Evolutionary conservation across 92 coral and sea anemone genomes (phyloP), one percentile per base, ranked within the genome.

Genomic region (Phenganax subtilis): DNA sequence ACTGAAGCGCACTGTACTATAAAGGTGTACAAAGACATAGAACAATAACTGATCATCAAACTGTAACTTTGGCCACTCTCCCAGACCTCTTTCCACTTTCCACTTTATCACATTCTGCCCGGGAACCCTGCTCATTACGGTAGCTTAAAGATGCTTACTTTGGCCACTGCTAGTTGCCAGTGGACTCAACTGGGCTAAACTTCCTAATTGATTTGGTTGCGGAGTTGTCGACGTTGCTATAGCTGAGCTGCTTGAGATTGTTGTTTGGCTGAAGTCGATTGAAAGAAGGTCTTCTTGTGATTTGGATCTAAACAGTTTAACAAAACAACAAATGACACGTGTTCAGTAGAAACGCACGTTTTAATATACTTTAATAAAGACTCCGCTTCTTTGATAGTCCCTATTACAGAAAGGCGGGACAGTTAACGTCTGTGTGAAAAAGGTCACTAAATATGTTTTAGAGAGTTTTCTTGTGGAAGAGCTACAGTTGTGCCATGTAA

Each of bases 261-360:
- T 29, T 6, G 54, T 76, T 44, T 89, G 90, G 58, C 97, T 87
- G 75, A 88, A 89, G 85, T 87, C 90, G 59, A 91, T 91, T 58
- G 90, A 92, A 14, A 91, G 81, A 57, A 91, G 85, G 77, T 91
- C 97, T 75, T 91, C 97, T 82, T 92, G 90, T 9, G 97, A 91
- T 55, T 92, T 85, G 17, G 91, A 91, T 44, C 93, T 91, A 74
- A 11, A 57, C 47, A 14, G 10, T 12, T 25, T 11, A n/a, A 78
- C 16, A 59, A 17, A 20, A 77, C 8, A 47, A 29, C 37, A 20
- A 3, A 16, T 12, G 37, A 71, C 16, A n/a, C 7, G 3, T 20
- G 12, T 11, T 31, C 16, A 12, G 5, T 28, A 4, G 31, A 16
- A 2, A 67, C 37, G 65, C 25, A 20, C 25, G 25, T 20, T 20